Base-by-base conservation (phyloP, 2,888 invertebrate species). In the Ariolimax columbianus region DNA sequence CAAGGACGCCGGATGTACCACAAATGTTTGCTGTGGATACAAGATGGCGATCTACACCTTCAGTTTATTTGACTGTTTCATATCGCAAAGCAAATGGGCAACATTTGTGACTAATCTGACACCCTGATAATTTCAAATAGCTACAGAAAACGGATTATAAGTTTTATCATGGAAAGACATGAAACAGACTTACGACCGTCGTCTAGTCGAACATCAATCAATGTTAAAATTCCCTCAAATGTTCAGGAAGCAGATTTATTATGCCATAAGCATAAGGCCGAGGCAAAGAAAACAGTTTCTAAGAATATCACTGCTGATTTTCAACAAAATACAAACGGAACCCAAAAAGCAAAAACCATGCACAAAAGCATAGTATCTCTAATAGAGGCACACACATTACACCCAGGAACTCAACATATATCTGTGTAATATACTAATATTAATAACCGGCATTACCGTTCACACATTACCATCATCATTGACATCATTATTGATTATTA, bases 171-270 rank as follows among this genome's bases (percentile, higher is more conserved):
- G 73, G 75, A 30, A n/a, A 78, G 59, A 38, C 51, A 40, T 19
- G 78, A 83, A n/a, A 80, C 68, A 30, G 87, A 86, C 14, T 63
- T 83, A 59, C 77, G 85, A 23, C 77, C 78, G 30, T 77, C 89
- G 6, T 55, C 55, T 7, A 92, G 91, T 82, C 90, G 89, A 79
- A 90, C 92, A 14, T 92, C 92, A 0, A 92, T 92, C 66, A 91
- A 87, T 88, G 91, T 92, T 19, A 92, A 91, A 86, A 84, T 92
- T 36, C 92, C 92, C 19, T 90, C 90, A 55, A 91, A 90, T 43
- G 19, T 73, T 55, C 30, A 43, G 19, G 88, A 87, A 63, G 77
- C 84, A 63, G 83, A 72, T 26, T 7, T 4, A 9, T 38, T 7
- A 11, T 36, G 23, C 2, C 63, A 63, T 3, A n/a, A 14, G 23